These are phyloP conservation scores for Sus cebifrons DNA, from an alignment of 2,797 vertebrate genomes.

Conservation along the genomic window DNA sequence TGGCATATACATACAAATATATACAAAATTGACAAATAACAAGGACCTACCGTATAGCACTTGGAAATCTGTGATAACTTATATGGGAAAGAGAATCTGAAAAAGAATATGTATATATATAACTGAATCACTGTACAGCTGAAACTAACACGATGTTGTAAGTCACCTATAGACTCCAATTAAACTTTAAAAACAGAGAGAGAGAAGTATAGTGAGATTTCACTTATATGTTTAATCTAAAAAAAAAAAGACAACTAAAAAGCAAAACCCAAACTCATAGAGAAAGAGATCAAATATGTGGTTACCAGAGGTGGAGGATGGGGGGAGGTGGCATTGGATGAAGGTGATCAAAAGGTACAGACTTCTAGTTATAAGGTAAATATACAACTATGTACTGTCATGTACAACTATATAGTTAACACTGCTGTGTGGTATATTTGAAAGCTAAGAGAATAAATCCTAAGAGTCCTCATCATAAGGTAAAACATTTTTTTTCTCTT, in stretches of 20 bases:
- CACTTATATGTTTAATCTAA: not conserved
- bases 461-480: not conserved
- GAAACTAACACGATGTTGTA: too few relatives aligned
- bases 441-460: not conserved
- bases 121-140: too few relatives aligned
- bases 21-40: too few relatives aligned
- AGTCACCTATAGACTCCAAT: too few relatives aligned
- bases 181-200: not conserved
- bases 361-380: not conserved
- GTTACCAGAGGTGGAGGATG: not conserved
- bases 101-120: too few relatives aligned
- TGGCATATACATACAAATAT: too few relatives aligned
- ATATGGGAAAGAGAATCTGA: too few relatives aligned
- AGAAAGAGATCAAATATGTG: not conserved
- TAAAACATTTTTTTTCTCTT: not conserved
- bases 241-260: not conserved
- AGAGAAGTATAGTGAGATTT: not conserved
- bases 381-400: not conserved
- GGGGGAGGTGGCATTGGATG: not conserved
- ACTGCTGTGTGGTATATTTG: not conserved
- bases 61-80: too few relatives aligned
- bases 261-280: not conserved
- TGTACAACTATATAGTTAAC: not conserved
- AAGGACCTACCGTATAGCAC: too few relatives aligned
- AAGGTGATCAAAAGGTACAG: not conserved